Percentiles rank a stretch among this genome's conserved stretches.
phyloP scores from a whole-genome alignment of 1,140 invertebrate species.

The Pectinophora gossypiella region DNA sequence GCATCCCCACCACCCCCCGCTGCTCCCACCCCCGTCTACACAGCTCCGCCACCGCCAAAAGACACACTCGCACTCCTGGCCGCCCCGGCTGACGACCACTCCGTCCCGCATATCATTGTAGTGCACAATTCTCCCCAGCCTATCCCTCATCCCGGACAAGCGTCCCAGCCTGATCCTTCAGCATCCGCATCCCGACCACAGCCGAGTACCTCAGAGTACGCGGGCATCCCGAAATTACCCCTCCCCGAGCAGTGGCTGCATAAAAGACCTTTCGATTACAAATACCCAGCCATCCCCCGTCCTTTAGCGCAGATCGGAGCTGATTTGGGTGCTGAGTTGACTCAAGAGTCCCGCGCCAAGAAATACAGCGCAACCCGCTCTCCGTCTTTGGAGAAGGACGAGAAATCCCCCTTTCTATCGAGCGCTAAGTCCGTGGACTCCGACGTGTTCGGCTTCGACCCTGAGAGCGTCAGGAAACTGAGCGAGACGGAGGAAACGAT shows the following conservation, averaged over 20 bases:
- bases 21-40: slow-evolving; percentile 15
- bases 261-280: slow-evolving; percentile 51
- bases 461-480: slow-evolving; percentile 41
- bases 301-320: slow-evolving; percentile 49
- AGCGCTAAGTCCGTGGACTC: slow-evolving; percentile 41
- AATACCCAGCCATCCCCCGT: slow-evolving; percentile 35
- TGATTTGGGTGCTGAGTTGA: slow-evolving; percentile 48
- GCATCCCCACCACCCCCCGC: slow-evolving; percentile 19
- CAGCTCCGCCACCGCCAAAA: background rate
- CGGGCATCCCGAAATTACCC: slow-evolving; percentile 45
- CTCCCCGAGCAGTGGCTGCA: slow-evolving; percentile 60
- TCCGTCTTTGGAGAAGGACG: slow-evolving; percentile 71
- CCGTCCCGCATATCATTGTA: slow-evolving; percentile 42
- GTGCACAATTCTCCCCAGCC: slow-evolving; percentile 37
- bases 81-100: slow-evolving; percentile 16
- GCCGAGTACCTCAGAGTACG: slow-evolving; percentile 25
- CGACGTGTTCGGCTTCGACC: slow-evolving; percentile 62
- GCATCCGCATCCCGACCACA: slow-evolving; percentile 14
- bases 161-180: slow-evolving; percentile 18
- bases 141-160: slow-evolving; percentile 20
- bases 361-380: slow-evolving; percentile 68
- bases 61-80: background rate
- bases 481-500: slow-evolving; percentile 22
- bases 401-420: slow-evolving; percentile 57
- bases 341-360: slow-evolving; percentile 46